Base-by-base conservation (phyloP, 23 tunicate genomes). In the Corella eumyota region DNA sequence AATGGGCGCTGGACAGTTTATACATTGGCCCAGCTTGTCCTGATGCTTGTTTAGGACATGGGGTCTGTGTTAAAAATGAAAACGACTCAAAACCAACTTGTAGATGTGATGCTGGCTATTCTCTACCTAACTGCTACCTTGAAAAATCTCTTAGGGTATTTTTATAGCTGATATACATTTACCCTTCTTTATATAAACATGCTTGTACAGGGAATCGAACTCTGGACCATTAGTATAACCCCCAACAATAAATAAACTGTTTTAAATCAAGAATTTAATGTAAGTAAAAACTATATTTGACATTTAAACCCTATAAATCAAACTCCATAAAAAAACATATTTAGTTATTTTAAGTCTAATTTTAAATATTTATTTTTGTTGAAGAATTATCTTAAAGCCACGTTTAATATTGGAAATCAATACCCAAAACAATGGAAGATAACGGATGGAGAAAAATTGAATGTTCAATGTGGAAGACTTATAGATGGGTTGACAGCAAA, bases 11-110 rank as follows among this genome's bases (percentile, higher is more conserved):
- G 27, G 77, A 73, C 56, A 70, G 56, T 2, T 20, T 88, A n/a
- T 88, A 55, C 56, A 70, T 88, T 32, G 96, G 96, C 1, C 81
- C 85, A 24, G 62, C 70, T 5, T 88, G 96, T 45, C 79, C 81
- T n/a, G 77, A 62, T 22, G 88, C 88, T 23, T 88, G 96, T 63
- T 68, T 73, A 0, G 96, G 96, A 6, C 88, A 71, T 31, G 96
- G 96, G 17, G 77, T 54, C 22, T 88, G 96, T 60, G 61, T 78
- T n/a, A 50, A 45, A 22, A 52, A 56, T 6, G 62, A 32, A 17
- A 34, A 30, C 2, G 45, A 46, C 30, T 50, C 24, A 17, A 62
- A 68, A 2, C 34, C 25, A 6, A 27, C 24, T 19, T 88, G 96
- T 32, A 13, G 50, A 0, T 86, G 95, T 71, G 96, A 88, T 33